Conservation (phyloP, 2,797 vertebrate species). For the Rhinophrynus dorsalis region DNA sequence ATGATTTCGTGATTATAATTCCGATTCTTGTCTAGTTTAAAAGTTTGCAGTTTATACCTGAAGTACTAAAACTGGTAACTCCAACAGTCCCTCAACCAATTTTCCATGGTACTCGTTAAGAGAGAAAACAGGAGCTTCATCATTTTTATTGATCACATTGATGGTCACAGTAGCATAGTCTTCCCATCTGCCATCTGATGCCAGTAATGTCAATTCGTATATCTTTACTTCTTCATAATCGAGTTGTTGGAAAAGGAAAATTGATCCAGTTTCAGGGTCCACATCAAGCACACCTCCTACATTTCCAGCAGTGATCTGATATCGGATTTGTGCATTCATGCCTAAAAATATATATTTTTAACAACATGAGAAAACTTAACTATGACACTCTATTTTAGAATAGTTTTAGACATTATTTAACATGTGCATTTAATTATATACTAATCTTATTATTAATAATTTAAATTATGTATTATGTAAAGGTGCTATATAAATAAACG, state of each 20-base stretch:
- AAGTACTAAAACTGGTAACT: slow-evolving; percentile 81
- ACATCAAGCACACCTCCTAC: slow-evolving; percentile 80
- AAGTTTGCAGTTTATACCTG: too few species aligned
- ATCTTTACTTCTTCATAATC: slow-evolving; percentile 84
- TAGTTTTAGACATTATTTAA: too few species aligned
- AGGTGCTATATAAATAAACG: too few species aligned
- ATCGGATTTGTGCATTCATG: slow-evolving; percentile 85
- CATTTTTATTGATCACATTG: slow-evolving; percentile 85
- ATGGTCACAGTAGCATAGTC: slow-evolving; percentile 78
- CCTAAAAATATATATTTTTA: slow-evolving; percentile 62
- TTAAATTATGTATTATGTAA: too few species aligned
- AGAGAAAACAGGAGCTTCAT: slow-evolving; percentile 85
- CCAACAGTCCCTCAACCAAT: slow-evolving; percentile 82
- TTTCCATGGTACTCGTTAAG: slow-evolving; percentile 85
- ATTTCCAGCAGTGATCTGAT: slow-evolving; percentile 87
- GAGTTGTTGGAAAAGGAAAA: slow-evolving; percentile 82
- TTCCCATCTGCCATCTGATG: slow-evolving; percentile 90
- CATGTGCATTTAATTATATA: too few species aligned
- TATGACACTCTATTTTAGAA: too few species aligned
- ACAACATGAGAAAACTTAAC: too few species aligned
- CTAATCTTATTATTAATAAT: too few species aligned
- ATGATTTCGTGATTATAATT: too few species aligned
- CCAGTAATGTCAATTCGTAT: slow-evolving; percentile 82
- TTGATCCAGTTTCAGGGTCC: slow-evolving; percentile 83
- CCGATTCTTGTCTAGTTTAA: too few species aligned